Conservation (phyloP, 2,113 vertebrate species). For the Rousettus leschenaultii region DNA sequence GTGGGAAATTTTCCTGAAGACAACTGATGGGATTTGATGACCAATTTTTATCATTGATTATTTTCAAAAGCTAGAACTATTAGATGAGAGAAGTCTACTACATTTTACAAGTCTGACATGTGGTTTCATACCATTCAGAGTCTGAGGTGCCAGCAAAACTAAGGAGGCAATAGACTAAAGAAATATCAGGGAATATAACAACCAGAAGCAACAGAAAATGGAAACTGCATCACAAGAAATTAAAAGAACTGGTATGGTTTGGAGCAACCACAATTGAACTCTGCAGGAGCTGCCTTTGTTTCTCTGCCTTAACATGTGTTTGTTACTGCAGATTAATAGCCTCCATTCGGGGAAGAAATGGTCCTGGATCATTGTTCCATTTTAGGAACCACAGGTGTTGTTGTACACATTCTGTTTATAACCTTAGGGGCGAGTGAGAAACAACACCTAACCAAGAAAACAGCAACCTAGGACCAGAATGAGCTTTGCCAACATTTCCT, state of each 20-base stretch:
- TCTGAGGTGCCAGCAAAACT: constrained; percentile 50
- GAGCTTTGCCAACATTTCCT: constrained; percentile 69
- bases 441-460: constrained; percentile 72
- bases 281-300: constrained; percentile 54
- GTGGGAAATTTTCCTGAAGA: neutral
- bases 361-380: constrained; percentile 69
- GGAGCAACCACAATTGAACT: constrained; percentile 45
- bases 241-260: constrained; percentile 22
- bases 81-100: neutral
- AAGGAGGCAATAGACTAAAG: constrained; percentile 18
- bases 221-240: neutral
- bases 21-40: constrained; percentile 1
- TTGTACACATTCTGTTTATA: constrained; percentile 73
- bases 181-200: constrained; percentile 35
- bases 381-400: constrained; percentile 77
- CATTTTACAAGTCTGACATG: constrained; percentile 37
- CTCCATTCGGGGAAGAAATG: constrained; percentile 66
- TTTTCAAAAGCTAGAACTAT: constrained; percentile 34
- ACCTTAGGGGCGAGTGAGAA: constrained; percentile 72
- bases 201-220: constrained; percentile 37
- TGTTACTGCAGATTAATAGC: constrained; percentile 74
- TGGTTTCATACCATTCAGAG: constrained; percentile 31
- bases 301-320: constrained; percentile 52
- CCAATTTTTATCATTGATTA: constrained; percentile 43
- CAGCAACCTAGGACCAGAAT: constrained; percentile 67